phyloP scores from a whole-genome alignment of 2,113 vertebrate species.

The Felis chaus region DNA sequence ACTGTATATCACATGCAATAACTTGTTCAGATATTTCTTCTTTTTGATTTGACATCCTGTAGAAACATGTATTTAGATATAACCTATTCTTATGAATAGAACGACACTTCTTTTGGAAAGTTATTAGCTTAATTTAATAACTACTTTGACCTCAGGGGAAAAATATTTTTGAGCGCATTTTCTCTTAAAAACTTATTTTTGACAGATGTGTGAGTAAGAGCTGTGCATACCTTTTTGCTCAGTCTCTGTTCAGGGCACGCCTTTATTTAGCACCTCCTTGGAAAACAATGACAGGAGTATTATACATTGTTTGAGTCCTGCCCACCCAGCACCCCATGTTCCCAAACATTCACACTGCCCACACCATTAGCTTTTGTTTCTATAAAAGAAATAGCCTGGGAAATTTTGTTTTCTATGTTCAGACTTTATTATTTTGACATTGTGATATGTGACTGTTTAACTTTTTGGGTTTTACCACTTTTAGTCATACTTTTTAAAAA shows the following conservation, averaged over 20 bases:
- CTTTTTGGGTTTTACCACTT: background rate
- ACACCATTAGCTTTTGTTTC: background rate
- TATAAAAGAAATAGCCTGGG: background rate
- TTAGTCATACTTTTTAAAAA: background rate
- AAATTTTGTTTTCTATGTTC: background rate
- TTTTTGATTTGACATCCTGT: background rate
- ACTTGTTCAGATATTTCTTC: background rate
- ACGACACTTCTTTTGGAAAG: background rate
- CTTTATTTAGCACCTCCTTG: background rate
- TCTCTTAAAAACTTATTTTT: background rate
- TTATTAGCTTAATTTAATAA: background rate
- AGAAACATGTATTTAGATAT: background rate
- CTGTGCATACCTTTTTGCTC: background rate
- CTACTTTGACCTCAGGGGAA: background rate
- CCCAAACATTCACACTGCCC: background rate
- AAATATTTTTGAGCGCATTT: background rate
- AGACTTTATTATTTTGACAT: background rate
- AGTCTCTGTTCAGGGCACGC: background rate
- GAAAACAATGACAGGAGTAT: rapidly evolving
- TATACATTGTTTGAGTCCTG: no score
- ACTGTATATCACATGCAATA: background rate
- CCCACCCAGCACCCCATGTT: rapidly evolving
- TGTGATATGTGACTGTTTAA: background rate
- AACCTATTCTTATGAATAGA: no score
- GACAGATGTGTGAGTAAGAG: background rate